A percentile compares a stretch with the other conserved stretches of the same genome.
These are phyloP conservation scores for Muscina levida DNA, from an alignment of 2,888 invertebrate species.

Conservation along the genomic window DNA sequence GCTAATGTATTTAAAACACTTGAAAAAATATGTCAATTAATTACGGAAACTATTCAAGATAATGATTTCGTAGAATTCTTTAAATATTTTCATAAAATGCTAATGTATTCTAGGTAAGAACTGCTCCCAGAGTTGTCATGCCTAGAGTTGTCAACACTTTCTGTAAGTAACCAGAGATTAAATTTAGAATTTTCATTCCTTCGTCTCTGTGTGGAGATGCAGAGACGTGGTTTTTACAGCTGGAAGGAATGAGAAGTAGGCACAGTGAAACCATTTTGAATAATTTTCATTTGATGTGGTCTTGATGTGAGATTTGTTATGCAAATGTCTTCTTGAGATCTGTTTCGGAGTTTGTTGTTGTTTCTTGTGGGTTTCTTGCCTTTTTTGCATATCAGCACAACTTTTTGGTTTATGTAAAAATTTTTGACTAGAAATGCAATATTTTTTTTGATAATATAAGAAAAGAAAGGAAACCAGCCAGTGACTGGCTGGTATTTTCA, in stretches of 20 bases:
- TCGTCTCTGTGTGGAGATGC: not conserved
- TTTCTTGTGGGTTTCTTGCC: constrained; percentile 42
- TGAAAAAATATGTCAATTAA: constrained; percentile 61
- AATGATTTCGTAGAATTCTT: constrained; percentile 56
- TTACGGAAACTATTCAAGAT: constrained; percentile 51
- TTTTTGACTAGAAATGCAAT: constrained; percentile 56
- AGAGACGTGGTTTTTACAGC: not conserved
- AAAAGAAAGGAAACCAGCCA: constrained; percentile 11
- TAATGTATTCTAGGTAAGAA: constrained; percentile 31
- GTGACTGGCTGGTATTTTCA: constrained; percentile 25
- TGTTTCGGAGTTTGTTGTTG: too few species aligned
- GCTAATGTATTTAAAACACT: constrained; percentile 31
- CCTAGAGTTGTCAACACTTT: not conserved
- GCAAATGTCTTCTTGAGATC: constrained; percentile 52
- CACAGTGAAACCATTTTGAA: constrained; percentile 53
- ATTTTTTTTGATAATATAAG: constrained; percentile 34
- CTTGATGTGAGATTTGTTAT: constrained; percentile 63
- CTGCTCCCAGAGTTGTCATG: not conserved
- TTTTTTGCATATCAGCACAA: constrained; percentile 37
- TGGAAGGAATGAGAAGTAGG: not conserved
- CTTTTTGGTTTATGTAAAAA: constrained; percentile 55
- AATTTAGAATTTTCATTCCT: not conserved
- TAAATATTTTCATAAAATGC: constrained; percentile 1
- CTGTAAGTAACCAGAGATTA: constrained; percentile 22
- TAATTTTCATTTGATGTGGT: constrained; percentile 63